phyloP scores from a whole-genome alignment of 1,140 invertebrate species.

The Latrodectus geometricus region DNA sequence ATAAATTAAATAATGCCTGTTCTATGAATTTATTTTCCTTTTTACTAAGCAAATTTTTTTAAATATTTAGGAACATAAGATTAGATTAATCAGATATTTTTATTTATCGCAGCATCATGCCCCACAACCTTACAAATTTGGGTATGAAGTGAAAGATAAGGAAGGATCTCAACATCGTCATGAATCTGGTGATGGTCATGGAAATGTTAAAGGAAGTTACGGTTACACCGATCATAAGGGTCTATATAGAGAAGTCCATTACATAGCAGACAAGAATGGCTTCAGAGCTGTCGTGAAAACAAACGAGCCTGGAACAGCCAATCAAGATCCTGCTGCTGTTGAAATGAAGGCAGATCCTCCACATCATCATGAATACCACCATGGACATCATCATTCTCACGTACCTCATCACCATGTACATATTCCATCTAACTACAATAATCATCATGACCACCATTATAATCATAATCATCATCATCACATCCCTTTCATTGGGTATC shows the following conservation, averaged over 20 bases:
- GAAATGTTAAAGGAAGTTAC: slow-evolving; percentile 42
- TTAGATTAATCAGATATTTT: too few species aligned
- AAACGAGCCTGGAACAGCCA: slow-evolving; percentile 43
- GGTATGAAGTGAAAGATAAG: slow-evolving; percentile 1
- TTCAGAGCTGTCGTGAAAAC: slow-evolving; percentile 55
- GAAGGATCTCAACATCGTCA: neutral
- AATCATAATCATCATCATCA: too few species aligned
- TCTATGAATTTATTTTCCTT: too few species aligned
- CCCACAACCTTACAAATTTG: slow-evolving; percentile 41
- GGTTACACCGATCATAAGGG: slow-evolving; percentile 29
- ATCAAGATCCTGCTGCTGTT: slow-evolving; percentile 29
- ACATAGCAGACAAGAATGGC: slow-evolving; percentile 56
- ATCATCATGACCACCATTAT: too few species aligned
- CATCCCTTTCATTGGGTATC: too few species aligned
- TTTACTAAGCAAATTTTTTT: too few species aligned
- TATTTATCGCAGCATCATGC: neutral
- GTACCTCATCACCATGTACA: too few species aligned
- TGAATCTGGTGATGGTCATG: slow-evolving; percentile 40
- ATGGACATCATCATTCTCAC: neutral
- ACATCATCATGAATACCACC: neutral
- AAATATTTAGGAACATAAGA: too few species aligned
- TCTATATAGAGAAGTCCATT: slow-evolving; percentile 41
- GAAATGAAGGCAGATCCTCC: neutral
- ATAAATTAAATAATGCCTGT: too few species aligned
- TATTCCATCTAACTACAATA: too few species aligned